These are phyloP conservation scores for Xiphorhynchus erythropygius DNA, from an alignment of 2,797 vertebrate genomes.

Conservation along the genomic window DNA sequence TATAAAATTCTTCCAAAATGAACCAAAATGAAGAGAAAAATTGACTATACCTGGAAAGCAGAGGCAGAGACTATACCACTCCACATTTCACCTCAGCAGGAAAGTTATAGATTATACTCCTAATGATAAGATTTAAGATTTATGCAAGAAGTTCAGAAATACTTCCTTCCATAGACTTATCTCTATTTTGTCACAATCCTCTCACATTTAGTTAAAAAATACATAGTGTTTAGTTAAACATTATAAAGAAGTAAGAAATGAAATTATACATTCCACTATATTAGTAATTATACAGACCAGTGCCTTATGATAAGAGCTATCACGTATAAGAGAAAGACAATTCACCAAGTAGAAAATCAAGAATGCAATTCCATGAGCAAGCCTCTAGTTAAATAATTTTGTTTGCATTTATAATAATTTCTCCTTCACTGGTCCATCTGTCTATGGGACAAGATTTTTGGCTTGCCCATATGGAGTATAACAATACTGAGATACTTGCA, in stretches of 20 bases:
- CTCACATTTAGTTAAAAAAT: neutral
- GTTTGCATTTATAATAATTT: neutral
- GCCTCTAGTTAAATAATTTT: neutral
- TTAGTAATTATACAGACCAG: neutral
- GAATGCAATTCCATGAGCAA: neutral
- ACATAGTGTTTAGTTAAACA: neutral
- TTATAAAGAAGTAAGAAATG: neutral
- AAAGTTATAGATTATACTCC: neutral
- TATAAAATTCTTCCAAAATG: neutral
- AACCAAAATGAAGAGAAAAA: neutral
- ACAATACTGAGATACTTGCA: neutral
- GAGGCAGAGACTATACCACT: neutral
- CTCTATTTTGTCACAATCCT: neutral
- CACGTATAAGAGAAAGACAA: neutral
- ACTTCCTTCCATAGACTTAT: neutral
- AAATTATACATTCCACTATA: neutral
- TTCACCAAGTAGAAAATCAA: neutral
- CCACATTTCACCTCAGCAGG: neutral
- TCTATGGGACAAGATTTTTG: neutral
- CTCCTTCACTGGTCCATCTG: conserved; percentile 8
- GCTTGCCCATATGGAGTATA: neutral
- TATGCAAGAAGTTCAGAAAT: neutral
- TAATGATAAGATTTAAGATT: neutral
- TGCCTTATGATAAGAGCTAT: neutral
- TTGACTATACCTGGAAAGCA: neutral